These are phyloP conservation scores for Dryobota labecula DNA, from an alignment of 2,888 invertebrate genomes.

Conservation along the genomic window DNA sequence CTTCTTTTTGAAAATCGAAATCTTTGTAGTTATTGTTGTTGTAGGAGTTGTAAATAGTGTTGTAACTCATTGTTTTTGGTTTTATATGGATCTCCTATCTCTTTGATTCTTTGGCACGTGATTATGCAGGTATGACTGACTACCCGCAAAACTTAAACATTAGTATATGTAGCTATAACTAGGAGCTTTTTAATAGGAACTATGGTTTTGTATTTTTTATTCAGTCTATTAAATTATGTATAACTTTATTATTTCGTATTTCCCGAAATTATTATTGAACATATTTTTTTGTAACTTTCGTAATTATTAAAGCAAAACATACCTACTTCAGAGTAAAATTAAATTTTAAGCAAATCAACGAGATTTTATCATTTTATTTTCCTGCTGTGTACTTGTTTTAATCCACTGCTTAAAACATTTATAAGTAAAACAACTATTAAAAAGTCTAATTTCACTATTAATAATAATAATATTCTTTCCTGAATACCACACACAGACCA, in stretches of 20 bases:
- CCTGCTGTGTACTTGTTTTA: background rate
- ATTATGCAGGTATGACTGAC: background rate
- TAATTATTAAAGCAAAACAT: conserved; percentile 32
- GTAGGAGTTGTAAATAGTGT: conserved; percentile 76
- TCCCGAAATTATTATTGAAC: conserved; percentile 18
- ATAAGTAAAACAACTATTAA: background rate
- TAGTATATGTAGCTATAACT: background rate
- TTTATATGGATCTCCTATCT: background rate
- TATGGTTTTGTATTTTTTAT: background rate
- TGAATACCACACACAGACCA: conserved; percentile 12
- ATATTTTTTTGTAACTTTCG: background rate
- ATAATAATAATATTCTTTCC: background rate
- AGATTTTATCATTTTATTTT: background rate
- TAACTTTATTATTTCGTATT: too few species aligned
- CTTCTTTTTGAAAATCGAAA: conserved; percentile 73
- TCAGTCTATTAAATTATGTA: conserved; percentile 30
- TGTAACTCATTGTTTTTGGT: conserved; percentile 77
- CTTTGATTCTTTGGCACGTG: background rate
- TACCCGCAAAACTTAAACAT: background rate
- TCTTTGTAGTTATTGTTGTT: conserved; percentile 76
- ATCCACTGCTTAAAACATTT: background rate
- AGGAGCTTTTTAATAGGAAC: conserved; percentile 33
- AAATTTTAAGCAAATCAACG: too few species aligned
- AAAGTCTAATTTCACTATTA: conserved; percentile 1
- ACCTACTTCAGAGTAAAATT: too few species aligned